A percentile compares a stretch with the other conserved stretches of the same genome.
These are phyloP conservation scores for Ophiodon elongatus DNA, from an alignment of 2,113 vertebrate genomes.

Conservation along the genomic window DNA sequence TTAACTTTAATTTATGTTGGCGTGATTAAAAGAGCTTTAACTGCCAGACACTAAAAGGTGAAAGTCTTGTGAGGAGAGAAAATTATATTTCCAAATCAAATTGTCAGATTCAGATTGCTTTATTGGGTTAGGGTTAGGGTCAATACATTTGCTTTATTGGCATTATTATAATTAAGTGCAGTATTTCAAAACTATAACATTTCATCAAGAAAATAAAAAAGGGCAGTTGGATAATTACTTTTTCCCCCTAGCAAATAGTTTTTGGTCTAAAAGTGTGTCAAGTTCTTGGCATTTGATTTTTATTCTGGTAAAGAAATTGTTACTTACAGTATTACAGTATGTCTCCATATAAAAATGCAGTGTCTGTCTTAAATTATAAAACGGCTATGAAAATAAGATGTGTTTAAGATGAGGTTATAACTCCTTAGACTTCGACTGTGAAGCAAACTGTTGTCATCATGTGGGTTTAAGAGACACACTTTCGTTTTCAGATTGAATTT, in stretches of 20 bases:
- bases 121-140: too few species aligned
- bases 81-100: not conserved
- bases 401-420: too few species aligned
- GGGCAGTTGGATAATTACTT: not conserved
- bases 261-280: not conserved
- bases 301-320: not conserved
- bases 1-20: constrained; percentile 8
- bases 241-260: not conserved
- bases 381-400: too few species aligned
- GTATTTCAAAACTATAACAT: not conserved
- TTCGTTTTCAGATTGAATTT: too few species aligned
- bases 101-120: not conserved
- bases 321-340: too few species aligned
- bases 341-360: not conserved
- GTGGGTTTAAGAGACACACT: too few species aligned
- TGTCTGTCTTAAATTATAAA: too few species aligned
- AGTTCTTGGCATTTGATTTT: not conserved
- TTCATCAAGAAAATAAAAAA: not conserved
- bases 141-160: not conserved
- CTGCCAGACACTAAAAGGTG: not conserved
- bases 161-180: not conserved
- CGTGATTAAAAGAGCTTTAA: constrained; percentile 38
- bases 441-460: too few species aligned
- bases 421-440: too few species aligned
- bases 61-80: constrained; percentile 1